phyloP scores from a whole-genome alignment of 2,113 vertebrate genomes.

The Cephalophus harveyi region DNA sequence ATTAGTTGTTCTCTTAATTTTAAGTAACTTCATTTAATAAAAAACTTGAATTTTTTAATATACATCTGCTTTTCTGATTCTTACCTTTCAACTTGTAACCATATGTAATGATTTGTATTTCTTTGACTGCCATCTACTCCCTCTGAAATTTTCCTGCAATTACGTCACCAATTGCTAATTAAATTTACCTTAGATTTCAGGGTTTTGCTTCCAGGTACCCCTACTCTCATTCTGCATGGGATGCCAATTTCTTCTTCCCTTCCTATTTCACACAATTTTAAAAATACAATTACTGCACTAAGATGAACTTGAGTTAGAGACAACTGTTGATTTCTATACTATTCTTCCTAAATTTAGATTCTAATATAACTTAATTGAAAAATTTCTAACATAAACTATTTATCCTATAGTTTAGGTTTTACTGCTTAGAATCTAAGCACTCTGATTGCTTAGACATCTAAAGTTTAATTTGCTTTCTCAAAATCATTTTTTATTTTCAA shows the following conservation, averaged over 20 bases:
- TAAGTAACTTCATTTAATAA: background rate
- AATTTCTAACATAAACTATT: background rate
- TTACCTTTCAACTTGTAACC: background rate
- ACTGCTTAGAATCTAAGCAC: background rate
- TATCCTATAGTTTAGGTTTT: background rate
- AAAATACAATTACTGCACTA: background rate
- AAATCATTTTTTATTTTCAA: slow-evolving; percentile 46
- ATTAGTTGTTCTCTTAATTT: background rate
- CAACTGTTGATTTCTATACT: background rate
- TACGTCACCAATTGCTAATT: background rate
- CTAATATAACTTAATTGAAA: background rate
- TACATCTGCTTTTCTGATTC: background rate
- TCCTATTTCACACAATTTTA: background rate
- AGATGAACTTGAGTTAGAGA: background rate
- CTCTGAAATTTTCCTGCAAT: background rate
- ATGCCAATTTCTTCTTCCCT: background rate
- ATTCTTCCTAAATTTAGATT: background rate
- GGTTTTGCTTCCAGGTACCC: background rate
- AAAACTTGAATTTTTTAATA: background rate
- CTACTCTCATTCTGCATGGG: background rate
- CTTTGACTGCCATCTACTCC: background rate
- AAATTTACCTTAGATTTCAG: background rate
- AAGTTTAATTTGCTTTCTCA: slow-evolving; percentile 36
- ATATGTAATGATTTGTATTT: background rate
- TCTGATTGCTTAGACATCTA: slow-evolving; percentile 26